phyloP scores from a whole-genome alignment of 2,113 vertebrate genomes.

The Myrmophylax atrothorax region DNA sequence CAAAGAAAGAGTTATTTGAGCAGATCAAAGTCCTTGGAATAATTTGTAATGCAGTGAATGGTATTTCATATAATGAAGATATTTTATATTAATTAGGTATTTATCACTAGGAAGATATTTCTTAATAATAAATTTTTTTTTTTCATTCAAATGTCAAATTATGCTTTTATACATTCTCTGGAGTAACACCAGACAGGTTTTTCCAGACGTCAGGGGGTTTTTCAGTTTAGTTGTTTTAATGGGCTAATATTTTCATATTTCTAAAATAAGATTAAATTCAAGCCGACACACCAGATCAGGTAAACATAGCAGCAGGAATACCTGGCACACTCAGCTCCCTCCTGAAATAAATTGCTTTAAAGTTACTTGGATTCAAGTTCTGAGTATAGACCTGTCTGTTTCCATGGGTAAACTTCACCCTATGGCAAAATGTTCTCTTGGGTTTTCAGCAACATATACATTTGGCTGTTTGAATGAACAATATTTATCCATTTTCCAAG shows the following conservation, averaged over 20 bases:
- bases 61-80: not conserved
- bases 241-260: not conserved
- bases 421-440: not conserved
- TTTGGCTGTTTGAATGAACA: not conserved
- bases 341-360: not conserved
- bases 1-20: not conserved
- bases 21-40: not conserved
- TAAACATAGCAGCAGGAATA: not conserved
- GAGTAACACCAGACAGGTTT: not conserved
- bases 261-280: not conserved
- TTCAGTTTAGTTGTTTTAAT: not conserved
- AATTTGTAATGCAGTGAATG: not conserved
- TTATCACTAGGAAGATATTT: not conserved
- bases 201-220: not conserved
- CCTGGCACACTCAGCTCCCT: not conserved
- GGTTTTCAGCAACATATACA: not conserved
- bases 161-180: not conserved
- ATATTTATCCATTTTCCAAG: not conserved
- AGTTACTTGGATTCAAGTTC: not conserved
- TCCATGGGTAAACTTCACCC: not conserved
- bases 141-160: not conserved
- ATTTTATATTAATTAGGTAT: not conserved
- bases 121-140: not conserved
- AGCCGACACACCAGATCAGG: not conserved
- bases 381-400: not conserved